phyloP scores from a whole-genome alignment of 2,888 invertebrate species.

The Ramazzottius varieornatus region DNA sequence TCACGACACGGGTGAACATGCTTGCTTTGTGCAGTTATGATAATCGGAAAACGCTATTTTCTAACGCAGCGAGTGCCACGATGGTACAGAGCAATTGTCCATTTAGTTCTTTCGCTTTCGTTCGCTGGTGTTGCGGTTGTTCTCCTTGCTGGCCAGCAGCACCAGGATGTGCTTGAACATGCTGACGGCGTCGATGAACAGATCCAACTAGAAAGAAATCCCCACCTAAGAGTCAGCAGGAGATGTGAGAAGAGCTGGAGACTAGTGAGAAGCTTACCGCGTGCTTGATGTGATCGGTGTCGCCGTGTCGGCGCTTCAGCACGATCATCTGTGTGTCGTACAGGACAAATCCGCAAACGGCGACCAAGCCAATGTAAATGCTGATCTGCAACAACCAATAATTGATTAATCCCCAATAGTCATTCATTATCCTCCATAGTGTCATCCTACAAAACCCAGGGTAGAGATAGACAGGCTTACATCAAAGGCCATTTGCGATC shows the following conservation, averaged over 20 bases:
- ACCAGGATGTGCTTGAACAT: slow-evolving; percentile 1
- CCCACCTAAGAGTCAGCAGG: too few relatives aligned
- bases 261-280: background rate
- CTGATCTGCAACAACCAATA: slow-evolving; percentile 35
- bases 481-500: slow-evolving; percentile 17
- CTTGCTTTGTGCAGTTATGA: too few relatives aligned
- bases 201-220: background rate
- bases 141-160: background rate
- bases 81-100: too few relatives aligned
- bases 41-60: too few relatives aligned
- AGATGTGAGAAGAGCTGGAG: background rate
- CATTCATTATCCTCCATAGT: background rate
- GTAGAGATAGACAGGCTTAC: slow-evolving; percentile 11
- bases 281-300: background rate
- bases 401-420: too few relatives aligned
- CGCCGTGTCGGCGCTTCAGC: background rate
- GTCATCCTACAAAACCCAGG: background rate
- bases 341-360: slow-evolving; percentile 80
- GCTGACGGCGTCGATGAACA: slow-evolving; percentile 1
- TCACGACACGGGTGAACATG: too few relatives aligned
- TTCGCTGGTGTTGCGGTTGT: background rate
- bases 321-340: slow-evolving; percentile 56
- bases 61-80: too few relatives aligned
- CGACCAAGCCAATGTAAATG: slow-evolving; percentile 55
- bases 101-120: background rate